Percentiles rank a stretch among this genome's conserved stretches.
Conservation (phyloP, 35 echinoderm and acorn worm genomes). For the Nesometra sesokonis region DNA sequence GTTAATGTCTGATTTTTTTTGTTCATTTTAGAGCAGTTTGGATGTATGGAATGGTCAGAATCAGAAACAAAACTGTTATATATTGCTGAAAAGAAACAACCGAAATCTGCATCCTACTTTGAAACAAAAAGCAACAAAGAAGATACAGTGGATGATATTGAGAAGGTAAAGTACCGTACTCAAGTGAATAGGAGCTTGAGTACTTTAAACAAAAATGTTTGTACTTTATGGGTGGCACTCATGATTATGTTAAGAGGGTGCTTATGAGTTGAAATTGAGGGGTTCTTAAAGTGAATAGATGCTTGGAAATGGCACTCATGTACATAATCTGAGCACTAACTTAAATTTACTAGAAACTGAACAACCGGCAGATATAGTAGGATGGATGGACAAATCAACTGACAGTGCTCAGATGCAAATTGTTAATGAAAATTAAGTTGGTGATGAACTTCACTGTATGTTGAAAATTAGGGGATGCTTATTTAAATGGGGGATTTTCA, state of each 20-base stretch:
- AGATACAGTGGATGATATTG: neutral
- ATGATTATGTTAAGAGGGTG: neutral
- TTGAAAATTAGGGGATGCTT: too few species aligned
- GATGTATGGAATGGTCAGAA: constrained; percentile 59
- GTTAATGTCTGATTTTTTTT: neutral
- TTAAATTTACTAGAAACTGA: too few species aligned
- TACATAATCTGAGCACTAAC: too few species aligned
- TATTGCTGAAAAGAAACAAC: constrained; percentile 76
- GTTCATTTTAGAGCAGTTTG: constrained; percentile 42
- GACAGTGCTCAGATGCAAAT: too few species aligned
- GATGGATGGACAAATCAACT: too few species aligned
- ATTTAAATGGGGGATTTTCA: too few species aligned
- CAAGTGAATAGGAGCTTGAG: neutral
- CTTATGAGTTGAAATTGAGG: constrained; percentile 13
- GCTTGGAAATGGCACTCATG: too few species aligned
- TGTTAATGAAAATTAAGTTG: too few species aligned
- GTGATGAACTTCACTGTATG: too few species aligned
- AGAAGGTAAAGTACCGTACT: neutral
- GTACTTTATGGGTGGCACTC: neutral
- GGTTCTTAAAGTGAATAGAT: too few species aligned
- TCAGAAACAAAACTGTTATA: constrained; percentile 47
- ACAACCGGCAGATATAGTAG: too few species aligned
- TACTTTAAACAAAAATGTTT: neutral
- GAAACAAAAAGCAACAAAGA: neutral
- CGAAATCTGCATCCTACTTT: constrained; percentile 62